phyloP scores from a whole-genome alignment of 2,797 vertebrate species.

The Acanthurus lineatus region DNA sequence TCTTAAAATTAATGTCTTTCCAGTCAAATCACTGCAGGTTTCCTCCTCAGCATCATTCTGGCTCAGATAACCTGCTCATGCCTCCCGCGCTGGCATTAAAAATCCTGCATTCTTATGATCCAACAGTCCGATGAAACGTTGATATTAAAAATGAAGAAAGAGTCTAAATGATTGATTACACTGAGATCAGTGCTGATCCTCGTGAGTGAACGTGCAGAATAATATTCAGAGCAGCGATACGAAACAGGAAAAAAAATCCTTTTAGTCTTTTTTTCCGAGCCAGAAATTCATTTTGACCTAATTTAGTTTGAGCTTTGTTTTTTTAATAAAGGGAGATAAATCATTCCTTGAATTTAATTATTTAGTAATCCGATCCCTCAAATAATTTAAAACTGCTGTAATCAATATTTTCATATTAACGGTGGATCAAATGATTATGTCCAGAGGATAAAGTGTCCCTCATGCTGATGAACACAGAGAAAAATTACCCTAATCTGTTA shows the following conservation, averaged over 20 bases:
- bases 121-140: neutral
- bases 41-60: conserved; percentile 26
- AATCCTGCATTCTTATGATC: neutral
- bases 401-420: neutral
- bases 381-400: neutral
- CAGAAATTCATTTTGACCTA: neutral
- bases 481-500: neutral
- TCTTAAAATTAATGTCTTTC: neutral
- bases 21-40: conserved; percentile 25
- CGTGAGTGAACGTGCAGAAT: neutral
- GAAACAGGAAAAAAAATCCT: neutral
- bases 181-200: neutral
- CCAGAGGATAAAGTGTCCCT: neutral
- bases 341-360: neutral
- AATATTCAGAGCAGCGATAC: neutral
- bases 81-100: neutral
- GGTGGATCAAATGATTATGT: too few species aligned
- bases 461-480: neutral
- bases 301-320: neutral
- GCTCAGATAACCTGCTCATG: conserved; percentile 12
- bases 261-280: neutral
- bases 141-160: neutral
- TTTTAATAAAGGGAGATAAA: neutral
- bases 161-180: neutral
- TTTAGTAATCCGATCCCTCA: neutral